A percentile compares a stretch with the other conserved stretches of the same genome.
Evolutionary conservation across 2,797 vertebrate genomes (phyloP).

Genomic region (Gadopsis bispinosus): DNA sequence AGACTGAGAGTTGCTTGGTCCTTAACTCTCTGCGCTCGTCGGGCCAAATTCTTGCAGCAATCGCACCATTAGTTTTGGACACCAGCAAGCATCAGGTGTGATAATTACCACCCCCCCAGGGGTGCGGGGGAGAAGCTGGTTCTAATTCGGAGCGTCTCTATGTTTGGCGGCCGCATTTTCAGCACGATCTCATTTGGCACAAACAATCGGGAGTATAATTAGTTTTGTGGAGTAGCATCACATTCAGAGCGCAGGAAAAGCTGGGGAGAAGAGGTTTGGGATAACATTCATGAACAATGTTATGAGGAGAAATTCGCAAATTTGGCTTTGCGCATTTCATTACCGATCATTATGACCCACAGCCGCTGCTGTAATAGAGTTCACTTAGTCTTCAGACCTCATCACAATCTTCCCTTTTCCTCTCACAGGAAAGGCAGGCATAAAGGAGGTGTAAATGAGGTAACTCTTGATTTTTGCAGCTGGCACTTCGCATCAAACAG

Average conservation of each 20-base stretch:
- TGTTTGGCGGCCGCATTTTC: constrained; percentile 48
- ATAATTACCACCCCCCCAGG: constrained; percentile 47
- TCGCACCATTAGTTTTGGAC: constrained; percentile 41
- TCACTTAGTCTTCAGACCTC: constrained; percentile 33
- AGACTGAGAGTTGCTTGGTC: constrained; percentile 44
- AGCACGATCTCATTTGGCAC: constrained; percentile 53
- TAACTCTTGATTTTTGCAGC: constrained; percentile 35
- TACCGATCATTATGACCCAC: constrained; percentile 37
- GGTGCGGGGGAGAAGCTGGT: not conserved
- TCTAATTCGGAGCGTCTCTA: constrained; percentile 59
- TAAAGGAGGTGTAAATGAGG: constrained; percentile 39
- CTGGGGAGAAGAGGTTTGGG: not conserved
- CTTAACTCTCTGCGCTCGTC: constrained; percentile 1
- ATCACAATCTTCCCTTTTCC: constrained; percentile 11
- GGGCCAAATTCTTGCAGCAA: constrained; percentile 41
- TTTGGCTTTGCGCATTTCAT: constrained; percentile 28
- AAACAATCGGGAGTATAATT: constrained; percentile 58
- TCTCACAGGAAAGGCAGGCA: constrained; percentile 26
- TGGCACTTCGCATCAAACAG: constrained; percentile 36
- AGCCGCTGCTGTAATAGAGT: not conserved
- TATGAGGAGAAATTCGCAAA: constrained; percentile 31
- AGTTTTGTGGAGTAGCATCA: constrained; percentile 36
- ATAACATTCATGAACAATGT: constrained; percentile 27
- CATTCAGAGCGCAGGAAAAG: constrained; percentile 31
- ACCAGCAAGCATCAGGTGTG: constrained; percentile 60